Evolutionary conservation across 30 jellyfish, hydroid and myxozoan species (phyloP).

Genomic region (Cassiopea xamachana): DNA sequence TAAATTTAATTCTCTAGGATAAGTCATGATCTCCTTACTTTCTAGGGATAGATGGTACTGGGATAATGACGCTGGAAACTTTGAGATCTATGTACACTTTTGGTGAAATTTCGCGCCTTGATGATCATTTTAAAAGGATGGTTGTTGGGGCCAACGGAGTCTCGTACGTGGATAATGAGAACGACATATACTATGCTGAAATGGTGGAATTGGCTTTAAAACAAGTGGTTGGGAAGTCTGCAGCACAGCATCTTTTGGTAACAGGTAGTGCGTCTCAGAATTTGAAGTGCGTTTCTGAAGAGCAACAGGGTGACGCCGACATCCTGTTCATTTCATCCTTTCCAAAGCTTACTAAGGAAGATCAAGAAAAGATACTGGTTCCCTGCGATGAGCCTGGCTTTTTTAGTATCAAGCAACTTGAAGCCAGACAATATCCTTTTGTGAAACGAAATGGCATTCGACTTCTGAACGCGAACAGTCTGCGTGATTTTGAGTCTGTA

Average conservation of each 20-base stretch:
- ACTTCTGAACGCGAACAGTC: constrained; percentile 39
- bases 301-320: constrained; percentile 60
- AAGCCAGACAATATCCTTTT: constrained; percentile 23
- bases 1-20: too few species aligned
- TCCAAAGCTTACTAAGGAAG: constrained; percentile 29
- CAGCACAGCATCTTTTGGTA: constrained; percentile 1
- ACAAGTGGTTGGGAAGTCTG: constrained; percentile 15
- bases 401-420: constrained; percentile 25
- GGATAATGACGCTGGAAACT: neutral
- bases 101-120: neutral
- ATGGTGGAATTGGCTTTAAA: constrained; percentile 2
- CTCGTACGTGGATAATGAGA: constrained; percentile 41
- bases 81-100: neutral
- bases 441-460: constrained; percentile 14
- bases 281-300: constrained; percentile 47
- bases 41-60: too few species aligned
- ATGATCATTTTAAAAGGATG: constrained; percentile 28
- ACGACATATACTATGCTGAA: constrained; percentile 12
- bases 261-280: constrained; percentile 72
- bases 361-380: constrained; percentile 14
- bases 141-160: constrained; percentile 24
- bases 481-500: constrained; percentile 45
- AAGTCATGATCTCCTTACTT: too few species aligned
- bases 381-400: constrained; percentile 54
- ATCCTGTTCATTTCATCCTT: constrained; percentile 34